These are phyloP conservation scores for Dipodomys stephensi DNA, from an alignment of 2,113 vertebrate genomes.

Conservation along the genomic window DNA sequence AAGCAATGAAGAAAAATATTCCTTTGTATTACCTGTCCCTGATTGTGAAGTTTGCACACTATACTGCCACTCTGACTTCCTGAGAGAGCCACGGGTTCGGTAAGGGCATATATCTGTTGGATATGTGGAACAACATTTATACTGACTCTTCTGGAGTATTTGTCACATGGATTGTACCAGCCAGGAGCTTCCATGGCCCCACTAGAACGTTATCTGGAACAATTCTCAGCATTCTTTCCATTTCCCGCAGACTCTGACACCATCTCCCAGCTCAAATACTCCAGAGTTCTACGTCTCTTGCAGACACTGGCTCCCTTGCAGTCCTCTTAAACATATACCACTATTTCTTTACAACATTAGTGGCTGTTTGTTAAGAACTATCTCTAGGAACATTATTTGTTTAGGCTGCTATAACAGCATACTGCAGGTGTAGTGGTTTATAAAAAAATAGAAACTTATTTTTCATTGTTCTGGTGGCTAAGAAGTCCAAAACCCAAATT, in stretches of 20 bases:
- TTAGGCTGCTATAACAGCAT: not conserved
- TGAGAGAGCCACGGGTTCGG: not conserved
- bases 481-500: not conserved
- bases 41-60: not conserved
- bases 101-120: not conserved
- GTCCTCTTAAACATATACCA: not conserved
- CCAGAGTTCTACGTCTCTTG: not conserved
- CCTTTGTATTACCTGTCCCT: not conserved
- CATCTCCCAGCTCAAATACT: not conserved
- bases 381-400: not conserved
- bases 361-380: not conserved
- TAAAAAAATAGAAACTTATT: not conserved
- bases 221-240: not conserved
- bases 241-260: not conserved
- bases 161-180: not conserved
- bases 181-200: not conserved
- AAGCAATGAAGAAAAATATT: not conserved
- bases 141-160: not conserved
- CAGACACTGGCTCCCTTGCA: not conserved
- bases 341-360: not conserved
- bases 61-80: not conserved
- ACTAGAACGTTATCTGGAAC: not conserved
- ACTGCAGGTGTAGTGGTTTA: not conserved
- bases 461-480: not conserved
- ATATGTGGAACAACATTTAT: not conserved